phyloP scores from a whole-genome alignment of 2,888 invertebrate genomes.

The Brachycybe producta region DNA sequence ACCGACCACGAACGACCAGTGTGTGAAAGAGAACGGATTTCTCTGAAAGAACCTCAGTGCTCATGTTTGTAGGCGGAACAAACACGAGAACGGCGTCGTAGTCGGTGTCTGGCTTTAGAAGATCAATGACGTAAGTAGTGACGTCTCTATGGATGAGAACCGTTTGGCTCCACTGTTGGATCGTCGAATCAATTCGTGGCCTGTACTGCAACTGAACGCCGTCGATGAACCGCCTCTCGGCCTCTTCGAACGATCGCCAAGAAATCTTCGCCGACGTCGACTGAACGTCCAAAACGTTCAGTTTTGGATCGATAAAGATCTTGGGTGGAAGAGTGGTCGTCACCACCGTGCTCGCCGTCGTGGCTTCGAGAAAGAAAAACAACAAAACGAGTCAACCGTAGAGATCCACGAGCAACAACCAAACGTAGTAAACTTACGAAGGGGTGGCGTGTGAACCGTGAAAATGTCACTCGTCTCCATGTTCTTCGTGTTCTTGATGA shows the following conservation, averaged over 20 bases:
- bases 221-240: conserved; percentile 70
- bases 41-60: conserved; percentile 61
- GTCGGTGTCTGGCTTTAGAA: conserved; percentile 58
- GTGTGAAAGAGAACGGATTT: conserved; percentile 56
- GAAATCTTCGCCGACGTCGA: conserved; percentile 61
- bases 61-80: conserved; percentile 66
- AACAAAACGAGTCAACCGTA: background rate
- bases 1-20: conserved; percentile 50
- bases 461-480: conserved; percentile 65
- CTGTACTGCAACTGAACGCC: conserved; percentile 77
- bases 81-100: conserved; percentile 75
- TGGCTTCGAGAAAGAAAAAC: too few species aligned
- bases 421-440: too few species aligned
- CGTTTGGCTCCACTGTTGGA: conserved; percentile 67
- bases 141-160: conserved; percentile 71
- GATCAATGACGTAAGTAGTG: conserved; percentile 60
- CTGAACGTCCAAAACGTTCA: conserved; percentile 59
- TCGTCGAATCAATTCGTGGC: conserved; percentile 50
- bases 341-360: conserved; percentile 29
- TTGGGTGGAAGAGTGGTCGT: conserved; percentile 45
- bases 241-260: conserved; percentile 69
- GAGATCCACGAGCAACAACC: background rate
- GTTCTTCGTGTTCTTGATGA: conserved; percentile 59
- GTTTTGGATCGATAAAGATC: conserved; percentile 56
- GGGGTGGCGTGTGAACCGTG: conserved; percentile 53